Conservation (phyloP, 1,140 invertebrate genomes). For the Bombus superbus region DNA sequence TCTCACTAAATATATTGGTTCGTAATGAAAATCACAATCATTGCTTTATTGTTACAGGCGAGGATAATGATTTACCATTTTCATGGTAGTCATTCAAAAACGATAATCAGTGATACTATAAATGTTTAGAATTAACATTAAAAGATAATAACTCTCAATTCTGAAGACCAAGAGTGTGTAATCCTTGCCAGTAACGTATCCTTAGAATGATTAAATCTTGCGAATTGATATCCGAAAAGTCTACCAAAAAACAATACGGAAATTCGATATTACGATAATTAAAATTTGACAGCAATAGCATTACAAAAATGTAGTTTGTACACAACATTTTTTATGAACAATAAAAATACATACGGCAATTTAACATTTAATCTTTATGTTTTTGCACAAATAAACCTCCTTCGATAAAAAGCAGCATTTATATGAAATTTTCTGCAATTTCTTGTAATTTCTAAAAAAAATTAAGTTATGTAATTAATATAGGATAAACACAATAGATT, state of each 20-base stretch:
- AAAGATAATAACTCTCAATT: neutral
- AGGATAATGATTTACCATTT: neutral
- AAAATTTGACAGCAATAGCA: neutral
- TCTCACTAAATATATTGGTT: conserved; percentile 1
- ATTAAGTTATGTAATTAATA: neutral
- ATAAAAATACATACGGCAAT: neutral
- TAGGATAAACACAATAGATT: neutral
- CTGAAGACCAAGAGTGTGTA: neutral
- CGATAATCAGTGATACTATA: neutral
- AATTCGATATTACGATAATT: neutral
- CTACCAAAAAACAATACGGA: neutral
- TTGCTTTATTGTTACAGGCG: neutral
- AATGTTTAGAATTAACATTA: neutral
- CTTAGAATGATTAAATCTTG: neutral
- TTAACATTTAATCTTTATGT: neutral
- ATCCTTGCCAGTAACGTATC: neutral
- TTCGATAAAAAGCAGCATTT: neutral
- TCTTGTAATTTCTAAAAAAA: neutral
- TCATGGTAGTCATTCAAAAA: neutral
- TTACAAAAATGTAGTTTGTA: neutral
- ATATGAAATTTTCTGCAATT: neutral
- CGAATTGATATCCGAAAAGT: neutral
- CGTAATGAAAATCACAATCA: conserved; percentile 3
- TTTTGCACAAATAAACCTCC: neutral
- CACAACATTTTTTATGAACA: neutral